Conservation (phyloP, 2,888 invertebrate species). For the Spodoptera exigua region DNA sequence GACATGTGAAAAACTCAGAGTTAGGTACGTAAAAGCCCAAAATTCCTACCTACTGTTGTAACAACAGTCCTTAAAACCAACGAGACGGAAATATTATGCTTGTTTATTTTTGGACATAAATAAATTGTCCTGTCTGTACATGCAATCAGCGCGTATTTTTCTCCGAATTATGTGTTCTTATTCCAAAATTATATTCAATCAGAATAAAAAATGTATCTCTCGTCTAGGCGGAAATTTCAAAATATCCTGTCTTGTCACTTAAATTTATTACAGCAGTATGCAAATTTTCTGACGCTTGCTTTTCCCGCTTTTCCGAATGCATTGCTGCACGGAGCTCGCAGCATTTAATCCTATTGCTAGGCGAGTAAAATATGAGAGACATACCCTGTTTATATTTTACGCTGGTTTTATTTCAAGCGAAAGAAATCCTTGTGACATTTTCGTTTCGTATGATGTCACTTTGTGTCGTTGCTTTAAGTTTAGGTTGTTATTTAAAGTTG, state of each 20-base stretch:
- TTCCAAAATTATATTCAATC: background rate
- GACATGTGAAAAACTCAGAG: no score
- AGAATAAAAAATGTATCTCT: background rate
- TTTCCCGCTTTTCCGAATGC: conserved; percentile 36
- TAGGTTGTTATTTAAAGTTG: background rate
- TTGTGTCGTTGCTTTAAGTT: conserved; percentile 1
- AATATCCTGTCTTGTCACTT: conserved; percentile 25
- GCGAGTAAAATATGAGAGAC: conserved; percentile 31
- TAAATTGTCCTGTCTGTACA: no score
- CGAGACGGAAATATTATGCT: no score
- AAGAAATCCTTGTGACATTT: conserved; percentile 2
- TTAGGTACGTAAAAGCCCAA: no score
- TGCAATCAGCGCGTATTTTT: background rate
- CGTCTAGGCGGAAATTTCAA: background rate
- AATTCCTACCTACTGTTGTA: no score
- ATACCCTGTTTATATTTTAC: conserved; percentile 12
- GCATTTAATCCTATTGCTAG: conserved; percentile 41
- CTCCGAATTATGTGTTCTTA: background rate
- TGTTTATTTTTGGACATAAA: no score
- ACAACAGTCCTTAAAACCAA: no score
- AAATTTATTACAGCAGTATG: conserved; percentile 42
- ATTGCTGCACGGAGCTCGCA: conserved; percentile 23
- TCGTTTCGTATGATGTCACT: background rate
- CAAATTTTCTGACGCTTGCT: conserved; percentile 42
- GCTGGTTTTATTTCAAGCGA: conserved; percentile 14